Evolutionary conservation across 2,888 invertebrate genomes (phyloP), one percentile per base, ranked within the genome.

Genomic region (Galerucella pusilla): DNA sequence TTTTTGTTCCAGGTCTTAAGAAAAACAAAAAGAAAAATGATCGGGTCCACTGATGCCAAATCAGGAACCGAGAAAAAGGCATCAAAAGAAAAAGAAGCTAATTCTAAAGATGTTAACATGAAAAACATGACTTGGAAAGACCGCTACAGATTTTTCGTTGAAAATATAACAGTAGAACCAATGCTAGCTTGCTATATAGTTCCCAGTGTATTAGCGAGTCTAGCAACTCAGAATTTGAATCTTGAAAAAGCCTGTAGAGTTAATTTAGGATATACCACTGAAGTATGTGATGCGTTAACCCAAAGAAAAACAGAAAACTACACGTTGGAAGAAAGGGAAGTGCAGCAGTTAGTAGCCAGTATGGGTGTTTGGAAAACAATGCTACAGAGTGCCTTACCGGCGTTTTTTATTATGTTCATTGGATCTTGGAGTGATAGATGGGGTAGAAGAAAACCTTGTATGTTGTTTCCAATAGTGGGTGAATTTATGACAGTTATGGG

Each of bases 321-420:
- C 82, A 89, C 91, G 2, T 82, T 86, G 65, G 90, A 94, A 85
- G 93, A 93, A 83, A 85, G 90, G 12, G 89, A 89, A 67, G 93
- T 94, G 0, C 94, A 94, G 85, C 92, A 91, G 76, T 87, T 94
- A 80, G 94, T 94, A 1, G 95, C 96, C 0, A 92, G 92, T 5
- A 95, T 96, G 90, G 92, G 94, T 72, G 94, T 95, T 25, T 96
- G 95, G 95, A 95, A 96, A 85, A 95, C 95, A 12, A 93, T 95
- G 69, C 88, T 96, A 57, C 96, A 96, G 87, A 95, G 95, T 79
- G 91, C 93, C 65, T 88, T 96, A 42, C 96, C 96, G n/a, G 94
- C 95, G 65, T 89, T 94, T 52, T 88, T 96, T 73, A 93, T 96
- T 76, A 90, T 96, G 83, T 95, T 96, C 85, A 90, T 96, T 82